phyloP scores from a whole-genome alignment of 2,888 invertebrate genomes.

The Meliscaeva auricollis region DNA sequence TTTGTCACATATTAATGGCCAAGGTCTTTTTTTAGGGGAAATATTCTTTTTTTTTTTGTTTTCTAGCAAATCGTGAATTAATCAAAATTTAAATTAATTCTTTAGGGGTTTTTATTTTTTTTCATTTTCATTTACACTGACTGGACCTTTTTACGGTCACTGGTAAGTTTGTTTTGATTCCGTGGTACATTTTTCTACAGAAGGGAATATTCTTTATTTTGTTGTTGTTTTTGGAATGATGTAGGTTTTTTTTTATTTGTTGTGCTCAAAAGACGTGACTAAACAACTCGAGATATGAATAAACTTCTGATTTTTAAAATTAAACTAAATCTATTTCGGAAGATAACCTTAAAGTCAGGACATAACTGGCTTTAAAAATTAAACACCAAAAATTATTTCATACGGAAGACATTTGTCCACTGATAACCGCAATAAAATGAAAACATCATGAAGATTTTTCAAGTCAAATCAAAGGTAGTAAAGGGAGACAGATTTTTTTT shows the following conservation, averaged over 20 bases:
- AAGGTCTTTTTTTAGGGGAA: neutral
- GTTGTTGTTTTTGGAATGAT: neutral
- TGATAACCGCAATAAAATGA: no score
- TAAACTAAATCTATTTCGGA: no score
- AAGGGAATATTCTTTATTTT: neutral
- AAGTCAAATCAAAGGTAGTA: no score
- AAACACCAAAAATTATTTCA: no score
- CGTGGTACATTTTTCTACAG: neutral
- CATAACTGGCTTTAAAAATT: no score
- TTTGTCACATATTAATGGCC: slow-evolving; percentile 28
- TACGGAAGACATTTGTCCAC: no score
- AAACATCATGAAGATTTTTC: no score
- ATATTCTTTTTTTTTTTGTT: neutral
- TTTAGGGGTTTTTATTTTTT: slow-evolving; percentile 5
- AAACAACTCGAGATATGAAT: no score
- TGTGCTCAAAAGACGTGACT: neutral
- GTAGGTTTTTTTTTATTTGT: neutral
- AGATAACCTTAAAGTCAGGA: no score
- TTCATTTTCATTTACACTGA: slow-evolving; percentile 5
- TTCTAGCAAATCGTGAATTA: slow-evolving; percentile 5
- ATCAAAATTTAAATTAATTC: slow-evolving; percentile 35
- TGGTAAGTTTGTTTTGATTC: neutral
- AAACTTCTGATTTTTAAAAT: no score
- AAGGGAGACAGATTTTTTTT: no score
- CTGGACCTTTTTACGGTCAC: slow-evolving; percentile 20